phyloP scores from a whole-genome alignment of 1,140 invertebrate species.

The Pachyrhynchus sulphureomaculatus region DNA sequence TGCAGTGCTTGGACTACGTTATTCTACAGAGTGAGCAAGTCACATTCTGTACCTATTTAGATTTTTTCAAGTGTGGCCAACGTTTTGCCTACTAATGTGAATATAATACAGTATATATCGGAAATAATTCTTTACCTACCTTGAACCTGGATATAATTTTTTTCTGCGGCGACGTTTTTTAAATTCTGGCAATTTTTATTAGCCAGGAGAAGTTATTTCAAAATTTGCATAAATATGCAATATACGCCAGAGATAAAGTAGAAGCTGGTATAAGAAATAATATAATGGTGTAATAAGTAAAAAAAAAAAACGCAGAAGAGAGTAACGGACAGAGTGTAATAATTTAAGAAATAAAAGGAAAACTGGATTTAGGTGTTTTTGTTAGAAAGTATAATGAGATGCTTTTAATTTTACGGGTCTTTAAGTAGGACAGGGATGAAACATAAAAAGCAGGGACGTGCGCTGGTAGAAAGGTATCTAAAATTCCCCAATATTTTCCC shows the following conservation, averaged over 20 bases:
- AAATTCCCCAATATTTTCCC: no score
- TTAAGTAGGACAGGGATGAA: background rate
- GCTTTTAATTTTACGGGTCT: conserved; percentile 1
- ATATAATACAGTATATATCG: no score
- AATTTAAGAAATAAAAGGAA: conserved; percentile 5
- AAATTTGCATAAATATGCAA: conserved; percentile 33
- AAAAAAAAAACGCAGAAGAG: conserved; percentile 14
- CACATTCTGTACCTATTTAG: no score
- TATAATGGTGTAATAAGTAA: conserved; percentile 22
- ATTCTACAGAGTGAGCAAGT: no score
- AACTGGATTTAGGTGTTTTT: background rate
- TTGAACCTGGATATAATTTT: no score
- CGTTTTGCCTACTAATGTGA: no score
- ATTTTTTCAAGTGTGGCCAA: no score
- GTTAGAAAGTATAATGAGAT: conserved; percentile 3
- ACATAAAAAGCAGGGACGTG: no score
- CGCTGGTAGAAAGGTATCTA: no score
- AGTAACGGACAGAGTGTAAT: conserved; percentile 8
- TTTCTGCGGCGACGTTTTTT: conserved; percentile 15
- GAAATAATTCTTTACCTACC: no score
- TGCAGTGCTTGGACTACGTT: no score
- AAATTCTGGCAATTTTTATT: conserved; percentile 29
- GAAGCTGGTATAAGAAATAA: conserved; percentile 16
- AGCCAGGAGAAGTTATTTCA: conserved; percentile 21
- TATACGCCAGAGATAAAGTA: conserved; percentile 21